phyloP scores from a whole-genome alignment of 1,140 invertebrate species.

The Parapsyche elsis region DNA sequence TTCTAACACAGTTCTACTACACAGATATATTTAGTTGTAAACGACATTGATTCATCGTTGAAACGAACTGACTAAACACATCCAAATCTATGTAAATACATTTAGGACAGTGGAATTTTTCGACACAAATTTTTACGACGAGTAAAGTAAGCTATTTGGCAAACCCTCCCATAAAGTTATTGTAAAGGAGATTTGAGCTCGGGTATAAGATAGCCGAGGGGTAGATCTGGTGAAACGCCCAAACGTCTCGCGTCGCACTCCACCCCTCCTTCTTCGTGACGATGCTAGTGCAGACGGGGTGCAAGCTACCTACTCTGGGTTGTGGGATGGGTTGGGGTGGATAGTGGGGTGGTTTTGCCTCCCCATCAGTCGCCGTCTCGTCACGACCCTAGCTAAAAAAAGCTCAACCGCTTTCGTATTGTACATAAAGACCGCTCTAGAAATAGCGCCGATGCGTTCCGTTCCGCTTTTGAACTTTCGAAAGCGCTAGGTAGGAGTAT shows the following conservation, averaged over 20 bases:
- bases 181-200: too few species aligned
- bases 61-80: too few species aligned
- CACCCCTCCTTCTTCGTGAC: neutral
- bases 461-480: neutral
- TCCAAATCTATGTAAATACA: too few species aligned
- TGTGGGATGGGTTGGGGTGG: neutral
- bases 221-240: neutral
- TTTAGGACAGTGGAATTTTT: too few species aligned
- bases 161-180: too few species aligned
- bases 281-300: neutral
- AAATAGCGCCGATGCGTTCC: conserved; percentile 27
- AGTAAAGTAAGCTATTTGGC: too few species aligned
- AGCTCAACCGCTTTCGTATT: conserved; percentile 38
- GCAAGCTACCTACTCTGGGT: neutral
- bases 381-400: conserved; percentile 5
- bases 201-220: too few species aligned
- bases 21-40: too few species aligned
- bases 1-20: too few species aligned
- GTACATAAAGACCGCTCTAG: conserved; percentile 6
- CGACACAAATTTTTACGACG: too few species aligned
- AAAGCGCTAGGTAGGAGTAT: too few species aligned
- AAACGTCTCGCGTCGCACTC: neutral
- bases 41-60: too few species aligned
- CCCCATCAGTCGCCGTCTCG: neutral
- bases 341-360: neutral